Conservation (phyloP, 2,797 vertebrate species). For the Garrulus glandarius region DNA sequence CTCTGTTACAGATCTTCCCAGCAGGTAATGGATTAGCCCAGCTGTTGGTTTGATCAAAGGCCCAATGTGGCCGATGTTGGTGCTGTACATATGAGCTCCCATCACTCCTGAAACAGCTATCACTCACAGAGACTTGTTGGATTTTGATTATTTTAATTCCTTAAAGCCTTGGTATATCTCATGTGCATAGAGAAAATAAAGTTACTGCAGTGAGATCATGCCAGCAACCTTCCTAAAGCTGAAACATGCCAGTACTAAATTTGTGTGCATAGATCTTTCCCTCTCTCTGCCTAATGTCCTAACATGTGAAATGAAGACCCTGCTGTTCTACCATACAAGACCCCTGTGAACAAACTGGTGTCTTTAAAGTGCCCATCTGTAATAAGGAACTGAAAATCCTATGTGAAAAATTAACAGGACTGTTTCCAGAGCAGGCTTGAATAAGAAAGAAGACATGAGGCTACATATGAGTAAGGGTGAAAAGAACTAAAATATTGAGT, state of each 20-base stretch:
- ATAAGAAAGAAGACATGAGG: neutral
- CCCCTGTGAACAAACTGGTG: neutral
- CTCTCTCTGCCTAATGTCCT: neutral
- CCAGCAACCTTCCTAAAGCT: neutral
- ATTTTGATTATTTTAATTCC: neutral
- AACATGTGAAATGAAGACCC: neutral
- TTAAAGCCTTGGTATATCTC: neutral
- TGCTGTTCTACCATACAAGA: neutral
- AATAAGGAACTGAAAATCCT: neutral
- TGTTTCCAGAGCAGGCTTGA: neutral
- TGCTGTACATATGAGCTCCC: neutral
- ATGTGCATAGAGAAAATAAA: neutral
- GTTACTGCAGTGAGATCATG: neutral
- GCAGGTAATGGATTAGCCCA: neutral
- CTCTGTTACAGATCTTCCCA: neutral
- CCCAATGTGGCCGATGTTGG: too few relatives aligned
- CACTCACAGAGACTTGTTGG: neutral
- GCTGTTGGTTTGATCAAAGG: neutral
- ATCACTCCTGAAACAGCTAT: neutral
- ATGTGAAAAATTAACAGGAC: neutral
- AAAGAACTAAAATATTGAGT: neutral
- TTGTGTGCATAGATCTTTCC: neutral
- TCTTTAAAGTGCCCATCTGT: neutral
- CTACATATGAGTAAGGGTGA: neutral
- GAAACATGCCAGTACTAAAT: neutral